These are phyloP conservation scores for Andrena dorsata DNA, from an alignment of 2,888 invertebrate genomes.

Conservation along the genomic window DNA sequence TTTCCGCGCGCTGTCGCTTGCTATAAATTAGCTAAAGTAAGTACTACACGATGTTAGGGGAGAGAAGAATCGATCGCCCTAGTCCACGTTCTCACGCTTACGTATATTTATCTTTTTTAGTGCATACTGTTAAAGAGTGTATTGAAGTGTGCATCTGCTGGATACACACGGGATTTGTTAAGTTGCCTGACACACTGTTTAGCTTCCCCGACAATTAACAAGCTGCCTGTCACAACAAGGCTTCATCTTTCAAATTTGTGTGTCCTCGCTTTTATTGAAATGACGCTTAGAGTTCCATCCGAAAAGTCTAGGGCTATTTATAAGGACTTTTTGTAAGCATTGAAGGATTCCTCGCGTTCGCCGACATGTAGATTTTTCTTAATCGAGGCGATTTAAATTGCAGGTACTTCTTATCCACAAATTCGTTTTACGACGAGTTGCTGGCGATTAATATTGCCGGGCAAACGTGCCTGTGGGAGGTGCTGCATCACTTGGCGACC, in stretches of 20 bases:
- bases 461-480: conserved; percentile 88
- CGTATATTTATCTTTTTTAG: conserved; percentile 76
- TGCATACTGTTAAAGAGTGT: conserved; percentile 87
- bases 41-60: conserved; percentile 1
- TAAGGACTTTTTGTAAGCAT: conserved; percentile 86
- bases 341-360: conserved; percentile 15
- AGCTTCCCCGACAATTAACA: conserved; percentile 85
- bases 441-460: conserved; percentile 88
- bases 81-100: conserved; percentile 20
- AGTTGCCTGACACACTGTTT: conserved; percentile 87
- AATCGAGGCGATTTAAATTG: conserved; percentile 10
- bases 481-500: conserved; percentile 86
- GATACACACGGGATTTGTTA: conserved; percentile 88
- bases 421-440: conserved; percentile 88
- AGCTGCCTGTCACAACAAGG: conserved; percentile 87
- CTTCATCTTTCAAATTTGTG: conserved; percentile 89
- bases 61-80: neutral
- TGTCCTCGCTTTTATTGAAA: conserved; percentile 88
- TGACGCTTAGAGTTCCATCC: conserved; percentile 83
- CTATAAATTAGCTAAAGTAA: conserved; percentile 92
- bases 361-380: neutral
- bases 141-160: conserved; percentile 88
- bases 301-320: conserved; percentile 83
- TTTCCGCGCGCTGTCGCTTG: conserved; percentile 92
- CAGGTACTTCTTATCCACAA: conserved; percentile 87